These are phyloP conservation scores for Phoeniculus purpureus DNA, from an alignment of 2,797 vertebrate species.

Conservation along the genomic window DNA sequence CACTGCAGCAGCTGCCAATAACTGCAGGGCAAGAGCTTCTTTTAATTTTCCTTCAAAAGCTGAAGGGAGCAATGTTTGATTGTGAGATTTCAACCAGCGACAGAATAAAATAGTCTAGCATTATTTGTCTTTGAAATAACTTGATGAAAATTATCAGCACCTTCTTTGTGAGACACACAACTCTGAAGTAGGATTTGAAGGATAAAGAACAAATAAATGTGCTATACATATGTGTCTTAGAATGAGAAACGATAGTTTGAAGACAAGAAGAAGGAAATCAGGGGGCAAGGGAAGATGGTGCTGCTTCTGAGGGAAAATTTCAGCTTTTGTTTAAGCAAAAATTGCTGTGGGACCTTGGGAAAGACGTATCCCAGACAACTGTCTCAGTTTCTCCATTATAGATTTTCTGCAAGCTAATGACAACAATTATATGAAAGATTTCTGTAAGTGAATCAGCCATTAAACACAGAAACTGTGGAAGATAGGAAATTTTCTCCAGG, in stretches of 20 bases:
- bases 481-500: neutral
- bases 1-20: constrained; percentile 23
- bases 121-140: neutral
- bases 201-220: neutral
- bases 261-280: neutral
- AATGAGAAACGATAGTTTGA: neutral
- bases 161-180: neutral
- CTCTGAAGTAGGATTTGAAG: neutral
- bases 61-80: neutral
- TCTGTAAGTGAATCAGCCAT: neutral
- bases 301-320: neutral
- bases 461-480: neutral
- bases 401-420: neutral
- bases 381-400: neutral
- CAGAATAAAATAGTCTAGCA: neutral
- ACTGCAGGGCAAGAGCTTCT: constrained; percentile 19
- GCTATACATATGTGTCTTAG: neutral
- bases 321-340: neutral
- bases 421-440: neutral
- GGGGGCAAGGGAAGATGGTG: neutral
- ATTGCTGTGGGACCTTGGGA: neutral
- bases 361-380: neutral
- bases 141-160: neutral
- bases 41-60: constrained; percentile 45
- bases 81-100: neutral